Conservation (phyloP, 92 coral and sea anemone species). For the Zoanthus sansibaricus region DNA sequence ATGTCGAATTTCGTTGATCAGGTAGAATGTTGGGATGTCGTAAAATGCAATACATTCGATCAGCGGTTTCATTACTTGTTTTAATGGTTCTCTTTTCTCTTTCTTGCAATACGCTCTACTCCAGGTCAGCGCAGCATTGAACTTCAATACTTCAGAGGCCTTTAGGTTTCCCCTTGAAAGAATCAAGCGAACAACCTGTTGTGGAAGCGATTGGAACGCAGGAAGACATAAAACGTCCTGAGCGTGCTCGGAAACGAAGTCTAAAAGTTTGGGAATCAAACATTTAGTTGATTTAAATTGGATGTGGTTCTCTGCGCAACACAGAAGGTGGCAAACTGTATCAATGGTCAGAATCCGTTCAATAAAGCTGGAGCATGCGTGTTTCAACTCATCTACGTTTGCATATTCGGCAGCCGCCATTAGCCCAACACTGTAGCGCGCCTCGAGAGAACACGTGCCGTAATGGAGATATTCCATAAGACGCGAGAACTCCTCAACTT, state of each 20-base stretch:
- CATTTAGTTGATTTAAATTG: constrained; percentile 68
- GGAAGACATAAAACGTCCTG: constrained; percentile 60
- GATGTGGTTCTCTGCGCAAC: constrained; percentile 63
- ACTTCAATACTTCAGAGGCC: constrained; percentile 66
- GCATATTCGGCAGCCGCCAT: constrained; percentile 67
- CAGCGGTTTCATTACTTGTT: constrained; percentile 66
- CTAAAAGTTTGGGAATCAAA: constrained; percentile 67
- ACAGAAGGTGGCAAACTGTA: constrained; percentile 59
- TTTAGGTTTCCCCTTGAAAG: constrained; percentile 62
- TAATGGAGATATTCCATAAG: constrained; percentile 71
- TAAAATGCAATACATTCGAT: constrained; percentile 69
- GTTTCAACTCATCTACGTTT: constrained; percentile 64
- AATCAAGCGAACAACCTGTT: constrained; percentile 64
- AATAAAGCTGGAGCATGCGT: constrained; percentile 56
- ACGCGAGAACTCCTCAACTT: constrained; percentile 66
- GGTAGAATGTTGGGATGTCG: constrained; percentile 64
- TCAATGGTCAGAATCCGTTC: constrained; percentile 54
- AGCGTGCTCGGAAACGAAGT: constrained; percentile 67
- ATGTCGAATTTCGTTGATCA: constrained; percentile 69
- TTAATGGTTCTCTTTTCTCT: constrained; percentile 30
- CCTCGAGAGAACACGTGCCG: constrained; percentile 61
- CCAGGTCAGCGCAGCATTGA: constrained; percentile 67
- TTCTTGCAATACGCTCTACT: constrained; percentile 59
- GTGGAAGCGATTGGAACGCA: constrained; percentile 67
- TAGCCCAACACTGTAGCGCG: constrained; percentile 66